These are phyloP conservation scores for Chelon labrosus DNA, from an alignment of 2,797 vertebrate genomes.

Conservation along the genomic window DNA sequence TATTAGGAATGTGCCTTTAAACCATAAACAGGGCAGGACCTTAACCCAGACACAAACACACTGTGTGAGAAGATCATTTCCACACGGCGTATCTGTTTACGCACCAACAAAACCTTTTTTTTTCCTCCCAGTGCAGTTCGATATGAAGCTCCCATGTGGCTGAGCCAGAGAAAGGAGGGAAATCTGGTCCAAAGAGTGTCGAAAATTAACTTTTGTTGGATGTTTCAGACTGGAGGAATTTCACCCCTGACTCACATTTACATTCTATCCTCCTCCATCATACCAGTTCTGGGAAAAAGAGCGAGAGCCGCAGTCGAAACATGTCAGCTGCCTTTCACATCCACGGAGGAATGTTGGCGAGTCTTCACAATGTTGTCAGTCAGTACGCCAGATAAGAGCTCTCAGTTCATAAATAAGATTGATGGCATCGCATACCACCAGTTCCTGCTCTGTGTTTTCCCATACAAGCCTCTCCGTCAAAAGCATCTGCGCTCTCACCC, in stretches of 20 bases:
- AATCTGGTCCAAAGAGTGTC: constrained; percentile 31
- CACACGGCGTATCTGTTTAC: constrained; percentile 36
- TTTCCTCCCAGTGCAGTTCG: constrained; percentile 35
- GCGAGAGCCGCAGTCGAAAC: constrained; percentile 68
- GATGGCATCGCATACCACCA: constrained; percentile 74
- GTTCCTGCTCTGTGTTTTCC: constrained; percentile 78
- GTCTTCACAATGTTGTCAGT: constrained; percentile 75
- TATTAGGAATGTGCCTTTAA: constrained; percentile 59
- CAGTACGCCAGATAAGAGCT: constrained; percentile 72
- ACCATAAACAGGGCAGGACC: constrained; percentile 49
- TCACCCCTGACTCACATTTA: constrained; percentile 66
- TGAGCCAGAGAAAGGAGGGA: constrained; percentile 8
- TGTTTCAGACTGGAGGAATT: constrained; percentile 66
- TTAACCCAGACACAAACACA: constrained; percentile 56
- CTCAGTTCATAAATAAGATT: constrained; percentile 81
- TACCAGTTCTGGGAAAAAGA: constrained; percentile 66
- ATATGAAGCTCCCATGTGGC: constrained; percentile 50
- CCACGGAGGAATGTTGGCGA: constrained; percentile 81
- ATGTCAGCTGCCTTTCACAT: constrained; percentile 80
- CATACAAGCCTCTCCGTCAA: constrained; percentile 61
- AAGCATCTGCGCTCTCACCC: constrained; percentile 67
- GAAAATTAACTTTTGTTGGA: constrained; percentile 52
- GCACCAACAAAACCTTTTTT: constrained; percentile 48
- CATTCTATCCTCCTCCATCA: constrained; percentile 62
- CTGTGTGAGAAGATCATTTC: constrained; percentile 48